Conservation (phyloP, 2,113 vertebrate genomes). For the Circaetus gallicus region DNA sequence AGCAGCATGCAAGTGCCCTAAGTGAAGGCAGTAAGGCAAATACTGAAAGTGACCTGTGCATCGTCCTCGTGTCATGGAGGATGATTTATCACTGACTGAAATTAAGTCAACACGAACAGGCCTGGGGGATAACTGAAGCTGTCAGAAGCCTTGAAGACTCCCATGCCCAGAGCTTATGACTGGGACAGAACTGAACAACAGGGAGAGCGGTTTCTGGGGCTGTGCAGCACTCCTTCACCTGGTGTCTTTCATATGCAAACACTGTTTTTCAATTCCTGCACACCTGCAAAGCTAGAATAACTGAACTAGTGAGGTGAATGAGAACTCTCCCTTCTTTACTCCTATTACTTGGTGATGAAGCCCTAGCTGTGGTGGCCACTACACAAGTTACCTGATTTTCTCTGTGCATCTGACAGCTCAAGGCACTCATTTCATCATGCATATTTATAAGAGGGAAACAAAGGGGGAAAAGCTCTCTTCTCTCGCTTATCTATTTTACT, state of each 20-base stretch:
- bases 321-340: neutral
- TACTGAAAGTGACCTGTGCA: neutral
- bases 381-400: neutral
- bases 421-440: neutral
- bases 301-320: neutral
- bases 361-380: neutral
- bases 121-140: neutral
- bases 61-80: fast-evolving
- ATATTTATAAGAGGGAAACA: neutral
- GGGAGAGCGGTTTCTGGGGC: neutral
- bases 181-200: neutral
- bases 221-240: neutral
- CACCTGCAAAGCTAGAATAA: neutral
- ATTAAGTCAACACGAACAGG: neutral
- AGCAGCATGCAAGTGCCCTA: neutral
- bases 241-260: neutral
- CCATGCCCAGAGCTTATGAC: neutral
- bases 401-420: neutral
- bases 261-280: neutral
- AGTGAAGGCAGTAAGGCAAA: neutral
- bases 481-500: neutral
- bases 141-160: neutral
- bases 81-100: neutral
- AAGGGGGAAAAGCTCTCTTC: neutral
- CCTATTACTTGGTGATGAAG: neutral